These are phyloP conservation scores for Prionace glauca DNA, from an alignment of 2,797 vertebrate genomes.

Conservation along the genomic window DNA sequence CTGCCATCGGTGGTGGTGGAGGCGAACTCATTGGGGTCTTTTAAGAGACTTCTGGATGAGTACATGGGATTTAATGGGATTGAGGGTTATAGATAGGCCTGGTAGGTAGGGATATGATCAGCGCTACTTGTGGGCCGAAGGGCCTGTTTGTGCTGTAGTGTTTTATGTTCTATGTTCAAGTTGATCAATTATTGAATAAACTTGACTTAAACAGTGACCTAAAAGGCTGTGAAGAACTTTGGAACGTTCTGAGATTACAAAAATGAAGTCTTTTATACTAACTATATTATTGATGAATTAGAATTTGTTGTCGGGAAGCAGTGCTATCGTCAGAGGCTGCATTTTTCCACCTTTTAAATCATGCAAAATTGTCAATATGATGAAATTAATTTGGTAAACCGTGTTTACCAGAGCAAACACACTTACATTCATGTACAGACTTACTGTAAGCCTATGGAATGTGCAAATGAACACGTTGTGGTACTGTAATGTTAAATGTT, in stretches of 20 bases:
- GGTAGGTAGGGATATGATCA: too few species aligned
- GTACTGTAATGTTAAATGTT: not conserved
- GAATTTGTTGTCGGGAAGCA: not conserved
- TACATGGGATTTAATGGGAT: too few species aligned
- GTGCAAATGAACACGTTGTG: not conserved
- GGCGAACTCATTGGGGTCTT: too few species aligned
- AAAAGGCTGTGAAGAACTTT: not conserved
- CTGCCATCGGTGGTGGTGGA: too few species aligned
- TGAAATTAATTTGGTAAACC: not conserved
- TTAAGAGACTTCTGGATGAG: too few species aligned
- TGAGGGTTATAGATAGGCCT: too few species aligned
- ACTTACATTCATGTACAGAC: not conserved
- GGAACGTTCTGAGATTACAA: not conserved
- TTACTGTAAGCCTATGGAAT: slow-evolving; percentile 24
- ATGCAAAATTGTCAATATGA: not conserved
- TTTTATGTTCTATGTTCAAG: not conserved
- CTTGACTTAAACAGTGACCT: not conserved
- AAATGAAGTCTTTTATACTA: not conserved
- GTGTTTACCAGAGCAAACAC: not conserved
- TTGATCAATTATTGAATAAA: not conserved
- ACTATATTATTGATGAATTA: not conserved
- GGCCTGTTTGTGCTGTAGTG: too few species aligned
- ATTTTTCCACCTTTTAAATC: not conserved
- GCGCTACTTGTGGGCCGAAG: too few species aligned
- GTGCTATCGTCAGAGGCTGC: not conserved